Evolutionary conservation across 2,888 invertebrate species (phyloP), one percentile per base, ranked within the genome.

Genomic region (Aethes cnicana): DNA sequence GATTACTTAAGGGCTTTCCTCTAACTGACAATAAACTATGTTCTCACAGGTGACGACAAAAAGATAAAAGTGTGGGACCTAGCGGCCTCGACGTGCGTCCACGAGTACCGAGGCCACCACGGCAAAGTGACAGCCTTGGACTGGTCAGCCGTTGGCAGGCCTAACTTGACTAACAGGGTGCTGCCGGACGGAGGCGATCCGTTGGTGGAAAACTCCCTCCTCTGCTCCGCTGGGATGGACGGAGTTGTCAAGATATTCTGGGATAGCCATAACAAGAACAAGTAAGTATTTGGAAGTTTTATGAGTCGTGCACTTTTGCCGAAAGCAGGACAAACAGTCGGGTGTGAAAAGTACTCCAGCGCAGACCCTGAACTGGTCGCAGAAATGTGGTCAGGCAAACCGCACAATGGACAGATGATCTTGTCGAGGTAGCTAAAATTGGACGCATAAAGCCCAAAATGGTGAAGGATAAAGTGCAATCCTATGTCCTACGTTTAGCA

Each of bases 51-150:
- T 57, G 95, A 94, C 63, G 95, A 95, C 69, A 91, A 93, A 63
- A 90, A 91, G 62, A 91, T 95, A 9, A 90, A 92, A 75, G 88
- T 95, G 12, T 95, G 95, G 95, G 95, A 95, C 71, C 72, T 95
- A 57, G 90, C 92, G 3, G 90, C 92, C 14, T 92, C 94, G 5
- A 91, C 91, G 37, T 86, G 93, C 53, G 72, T 93, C 8, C 90
- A 91, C 55, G 94, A 94, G 69, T 87, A 94, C 53, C 84, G 91
- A 57, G 93, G 93, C 0, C 93, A 93, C 66, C 91, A 91, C 30
- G 92, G 92, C 23, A 91, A 91, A 41, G 88, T 94, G 8, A 91
- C 91, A 2, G 84, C 92, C 11, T 76, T 95, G 6, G 88, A 91
- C 50, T 95, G 94, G 92, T 93, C 89, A 0, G 71, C 84, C 0